Evolutionary conservation across 1,140 invertebrate genomes (phyloP).

Genomic region (Drosophila albomicans): DNA sequence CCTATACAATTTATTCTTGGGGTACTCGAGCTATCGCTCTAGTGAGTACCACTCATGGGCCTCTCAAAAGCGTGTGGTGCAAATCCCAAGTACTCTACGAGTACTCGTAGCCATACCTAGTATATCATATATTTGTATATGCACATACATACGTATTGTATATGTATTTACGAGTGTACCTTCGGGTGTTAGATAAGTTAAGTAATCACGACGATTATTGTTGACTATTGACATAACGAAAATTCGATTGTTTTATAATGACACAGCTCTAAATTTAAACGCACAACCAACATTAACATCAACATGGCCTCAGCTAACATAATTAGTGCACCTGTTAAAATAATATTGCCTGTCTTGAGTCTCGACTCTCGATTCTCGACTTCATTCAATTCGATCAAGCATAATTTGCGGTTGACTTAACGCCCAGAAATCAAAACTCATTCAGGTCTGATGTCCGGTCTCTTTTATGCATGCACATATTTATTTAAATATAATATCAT

Average conservation of each 20-base stretch:
- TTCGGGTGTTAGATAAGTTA: conserved; percentile 68
- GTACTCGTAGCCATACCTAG: neutral
- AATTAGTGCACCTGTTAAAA: conserved; percentile 55
- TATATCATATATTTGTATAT: conserved; percentile 1
- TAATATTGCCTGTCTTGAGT: conserved; percentile 20
- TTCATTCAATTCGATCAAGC: neutral
- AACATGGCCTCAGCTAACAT: conserved; percentile 4
- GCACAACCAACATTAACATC: conserved; percentile 3
- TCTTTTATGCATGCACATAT: conserved; percentile 26
- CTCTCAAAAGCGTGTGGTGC: conserved; percentile 15
- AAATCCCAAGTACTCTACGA: conserved; percentile 11
- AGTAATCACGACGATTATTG: conserved; percentile 82
- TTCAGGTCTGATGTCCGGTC: neutral
- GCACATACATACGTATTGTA: no score
- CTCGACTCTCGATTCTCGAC: no score
- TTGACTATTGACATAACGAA: conserved; percentile 79
- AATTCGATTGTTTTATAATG: conserved; percentile 84
- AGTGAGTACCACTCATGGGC: conserved; percentile 17
- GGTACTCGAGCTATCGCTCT: neutral
- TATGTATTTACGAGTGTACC: neutral
- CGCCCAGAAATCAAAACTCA: conserved; percentile 49
- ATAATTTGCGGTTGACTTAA: conserved; percentile 74
- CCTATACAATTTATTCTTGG: neutral
- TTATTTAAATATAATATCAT: conserved; percentile 65
- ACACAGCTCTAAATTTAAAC: conserved; percentile 46